These are phyloP conservation scores for Drosophila melanica DNA, from an alignment of 1,140 invertebrate genomes.

Conservation along the genomic window DNA sequence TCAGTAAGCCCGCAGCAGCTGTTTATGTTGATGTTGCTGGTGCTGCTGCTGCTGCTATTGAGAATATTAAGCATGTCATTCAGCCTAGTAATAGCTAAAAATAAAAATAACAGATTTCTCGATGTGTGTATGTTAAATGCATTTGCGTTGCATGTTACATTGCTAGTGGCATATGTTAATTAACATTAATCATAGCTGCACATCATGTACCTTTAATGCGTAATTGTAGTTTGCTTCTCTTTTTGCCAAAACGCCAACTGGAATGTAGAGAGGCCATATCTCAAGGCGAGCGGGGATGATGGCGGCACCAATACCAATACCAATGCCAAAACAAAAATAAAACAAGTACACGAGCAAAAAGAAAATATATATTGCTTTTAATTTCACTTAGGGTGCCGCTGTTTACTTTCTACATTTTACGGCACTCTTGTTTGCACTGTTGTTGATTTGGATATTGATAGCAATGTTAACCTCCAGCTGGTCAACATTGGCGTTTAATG, in stretches of 20 bases:
- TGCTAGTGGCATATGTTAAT: conserved; percentile 47
- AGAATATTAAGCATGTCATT: conserved; percentile 4
- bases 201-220: conserved; percentile 73
- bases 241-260: conserved; percentile 82
- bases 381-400: conserved; percentile 36
- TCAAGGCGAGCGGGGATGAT: conserved; percentile 39
- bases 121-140: conserved; percentile 9
- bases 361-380: conserved; percentile 41
- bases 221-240: conserved; percentile 77
- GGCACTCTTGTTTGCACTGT: conserved; percentile 38
- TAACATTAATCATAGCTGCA: conserved; percentile 54
- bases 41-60: not conserved
- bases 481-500: conserved; percentile 21
- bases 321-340: conserved; percentile 20
- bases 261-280: conserved; percentile 76
- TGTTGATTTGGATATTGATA: conserved; percentile 41
- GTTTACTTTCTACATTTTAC: conserved; percentile 48
- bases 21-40: not conserved
- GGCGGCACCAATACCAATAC: conserved; percentile 4
- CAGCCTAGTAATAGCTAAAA: conserved; percentile 10
- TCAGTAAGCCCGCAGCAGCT: conserved; percentile 6
- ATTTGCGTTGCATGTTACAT: conserved; percentile 6
- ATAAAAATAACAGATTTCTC: conserved; percentile 26
- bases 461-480: conserved; percentile 26
- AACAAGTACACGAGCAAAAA: conserved; percentile 10